Base-by-base conservation (phyloP, 92 coral and sea anemone species). In the Heteractis magnifica region DNA sequence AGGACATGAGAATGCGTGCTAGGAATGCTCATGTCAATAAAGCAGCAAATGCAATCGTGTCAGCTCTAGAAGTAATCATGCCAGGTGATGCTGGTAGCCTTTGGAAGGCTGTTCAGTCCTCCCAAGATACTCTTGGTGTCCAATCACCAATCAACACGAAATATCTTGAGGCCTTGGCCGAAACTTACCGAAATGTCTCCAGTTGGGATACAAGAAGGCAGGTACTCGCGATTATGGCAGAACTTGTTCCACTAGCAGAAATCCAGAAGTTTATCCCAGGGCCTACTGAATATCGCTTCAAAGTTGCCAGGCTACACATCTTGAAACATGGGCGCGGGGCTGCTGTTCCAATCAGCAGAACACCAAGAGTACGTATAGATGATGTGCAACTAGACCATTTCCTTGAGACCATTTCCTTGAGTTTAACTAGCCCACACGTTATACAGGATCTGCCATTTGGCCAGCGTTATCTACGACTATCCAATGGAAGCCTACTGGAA, bases 31-130 rank as follows among this genome's bases (percentile, higher is more conserved):
- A 65, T 14, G 72, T 85, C 51, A 49, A 52, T 7, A 81, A 55
- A 81, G 86, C 76, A 14, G 72, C 48, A 65, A 62, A 49, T 51
- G 75, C 83, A 10, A 78, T 87, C 10, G 86, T 62, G 65, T 59
- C 90, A 72, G 56, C 64, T 6, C 77, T 87, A 5, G 79, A 87
- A 10, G 86, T 82, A 19, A 81, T 87, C 59, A 75, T 78, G n/a
- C 90, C 87, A 7, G 79, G 77, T 20, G 87, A 82, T 56, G 81
- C 86, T 59, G 87, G 86, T 6, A 26, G 62, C 75, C 86, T 87
- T 21, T 87, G 90, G 90, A 21, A 87, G 49, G 90, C 86, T 41
- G 62, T 77, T 21, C 34, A 72, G 75, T 20, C 44, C 1, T 78
- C 82, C 12, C 16, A 58, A 19, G 50, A 78, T 3, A n/a, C 72